Evolutionary conservation across 1,140 invertebrate genomes (phyloP), one percentile per base, ranked within the genome.

Genomic region (Helicorthomorpha holstii): DNA sequence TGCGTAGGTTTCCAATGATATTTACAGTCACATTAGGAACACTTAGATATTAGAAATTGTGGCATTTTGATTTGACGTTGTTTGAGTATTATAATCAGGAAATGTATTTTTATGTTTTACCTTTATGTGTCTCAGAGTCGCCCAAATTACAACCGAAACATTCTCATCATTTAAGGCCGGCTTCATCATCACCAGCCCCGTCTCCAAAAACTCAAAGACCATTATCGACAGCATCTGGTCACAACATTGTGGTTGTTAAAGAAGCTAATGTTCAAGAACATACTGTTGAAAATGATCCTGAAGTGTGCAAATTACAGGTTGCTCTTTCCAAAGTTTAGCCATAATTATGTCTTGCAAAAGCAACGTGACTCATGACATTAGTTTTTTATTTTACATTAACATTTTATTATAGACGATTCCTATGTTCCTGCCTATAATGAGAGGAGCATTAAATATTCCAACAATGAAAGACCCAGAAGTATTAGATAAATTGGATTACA

Each of bases 391-490:
- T 41, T 41, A 12, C 44, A 46, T 46, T 46, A 21, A 10, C 19
- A 51, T 21, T 49, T 23, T 51, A n/a, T 44, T 25, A 61, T 56
- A 54, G 42, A 50, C n/a, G n/a, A 88, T 94, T 57, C 89, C 90
- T 10, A 85, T 87, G 66, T 94, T 96, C 65, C 68, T 92, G 48
- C 91, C 91, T 1, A 90, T 95, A 23, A 87, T 96, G 77, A 66
- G 86, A 42, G 86, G 85, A 7, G 88, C 88, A 0, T 65, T 93
- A 1, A 89, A 86, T 54, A 69, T 90, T 44, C 85, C 88, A 0
- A 84, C 83, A 26, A 81, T 82, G 1, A 72, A 85, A 46, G 90
- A 94, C 68, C 79, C 82, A 0, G 90, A 94, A 66, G 77, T 91
- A 3, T 67, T 92, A 3, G 89, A 93, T 67, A 78, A 89, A 64